Percentiles rank a stretch among this genome's conserved stretches.
Conservation (phyloP, 2,888 invertebrate genomes). For the Rosalia funebris region DNA sequence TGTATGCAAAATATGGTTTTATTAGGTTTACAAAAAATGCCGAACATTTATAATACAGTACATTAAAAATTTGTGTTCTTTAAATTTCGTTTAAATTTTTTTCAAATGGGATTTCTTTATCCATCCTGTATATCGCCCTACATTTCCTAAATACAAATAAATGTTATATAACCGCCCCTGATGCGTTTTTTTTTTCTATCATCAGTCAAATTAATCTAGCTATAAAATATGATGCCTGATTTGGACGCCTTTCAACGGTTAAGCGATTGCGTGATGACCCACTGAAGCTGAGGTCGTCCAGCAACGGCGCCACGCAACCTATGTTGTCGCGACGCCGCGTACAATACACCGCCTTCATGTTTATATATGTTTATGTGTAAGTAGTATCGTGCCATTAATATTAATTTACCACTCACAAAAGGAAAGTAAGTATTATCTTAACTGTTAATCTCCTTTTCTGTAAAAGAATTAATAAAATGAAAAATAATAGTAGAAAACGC, state of each 20-base stretch:
- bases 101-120: no score
- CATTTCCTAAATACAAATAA: no score
- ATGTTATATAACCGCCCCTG: no score
- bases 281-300: constrained; percentile 20
- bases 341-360: constrained; percentile 24
- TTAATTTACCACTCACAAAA: constrained; percentile 26
- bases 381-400: constrained; percentile 30
- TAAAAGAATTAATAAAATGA: neutral
- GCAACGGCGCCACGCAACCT: constrained; percentile 26
- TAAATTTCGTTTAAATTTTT: no score
- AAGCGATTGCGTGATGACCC: constrained; percentile 30
- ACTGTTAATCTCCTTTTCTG: constrained; percentile 2
- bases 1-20: no score
- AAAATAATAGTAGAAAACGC: neutral
- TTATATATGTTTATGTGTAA: constrained; percentile 24
- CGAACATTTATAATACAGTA: no score
- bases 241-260: neutral
- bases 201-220: neutral
- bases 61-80: no score
- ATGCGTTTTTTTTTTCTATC: neutral
- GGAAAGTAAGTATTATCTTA: constrained; percentile 25
- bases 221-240: neutral
- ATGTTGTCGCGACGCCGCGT: constrained; percentile 22
- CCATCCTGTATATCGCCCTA: no score
- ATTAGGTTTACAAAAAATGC: no score